Percentiles rank a stretch among this genome's conserved stretches.
Evolutionary conservation across 2,113 vertebrate species (phyloP).

Genomic region (Rhinichthys klamathensis): DNA sequence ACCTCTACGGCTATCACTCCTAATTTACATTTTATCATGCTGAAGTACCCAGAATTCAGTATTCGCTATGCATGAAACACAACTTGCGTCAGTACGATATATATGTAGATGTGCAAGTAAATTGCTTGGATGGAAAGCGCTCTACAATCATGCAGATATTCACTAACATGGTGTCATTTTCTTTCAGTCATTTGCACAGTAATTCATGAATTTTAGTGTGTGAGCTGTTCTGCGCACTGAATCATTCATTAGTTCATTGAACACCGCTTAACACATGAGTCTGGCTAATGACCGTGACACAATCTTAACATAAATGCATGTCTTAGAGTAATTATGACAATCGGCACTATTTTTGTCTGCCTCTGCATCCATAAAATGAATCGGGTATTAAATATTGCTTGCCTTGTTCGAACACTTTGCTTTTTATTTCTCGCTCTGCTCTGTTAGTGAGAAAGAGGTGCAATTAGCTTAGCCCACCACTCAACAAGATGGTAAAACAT

Average conservation of each 20-base stretch:
- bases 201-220: slow-evolving; percentile 28
- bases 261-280: slow-evolving; percentile 22
- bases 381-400: slow-evolving; percentile 59
- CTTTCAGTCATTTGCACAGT: slow-evolving; percentile 49
- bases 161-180: slow-evolving; percentile 45
- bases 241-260: slow-evolving; percentile 55
- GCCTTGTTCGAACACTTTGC: not conserved
- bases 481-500: not conserved
- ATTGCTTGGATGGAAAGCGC: slow-evolving; percentile 1
- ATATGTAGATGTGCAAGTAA: slow-evolving; percentile 15
- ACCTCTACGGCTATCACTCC: not conserved
- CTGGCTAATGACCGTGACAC: slow-evolving; percentile 13
- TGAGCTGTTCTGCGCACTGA: slow-evolving; percentile 56
- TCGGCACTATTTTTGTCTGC: not conserved
- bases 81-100: not conserved
- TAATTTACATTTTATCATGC: not conserved
- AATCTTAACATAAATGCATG: slow-evolving; percentile 29
- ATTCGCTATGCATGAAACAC: slow-evolving; percentile 2
- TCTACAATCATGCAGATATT: slow-evolving; percentile 32
- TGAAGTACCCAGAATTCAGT: not conserved
- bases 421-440: not conserved
- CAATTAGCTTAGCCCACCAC: slow-evolving; percentile 1
- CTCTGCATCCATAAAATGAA: slow-evolving; percentile 37
- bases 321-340: slow-evolving; percentile 27
- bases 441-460: not conserved